Conservation (phyloP, 2,113 vertebrate genomes). For the Haliaeetus leucogaster region DNA sequence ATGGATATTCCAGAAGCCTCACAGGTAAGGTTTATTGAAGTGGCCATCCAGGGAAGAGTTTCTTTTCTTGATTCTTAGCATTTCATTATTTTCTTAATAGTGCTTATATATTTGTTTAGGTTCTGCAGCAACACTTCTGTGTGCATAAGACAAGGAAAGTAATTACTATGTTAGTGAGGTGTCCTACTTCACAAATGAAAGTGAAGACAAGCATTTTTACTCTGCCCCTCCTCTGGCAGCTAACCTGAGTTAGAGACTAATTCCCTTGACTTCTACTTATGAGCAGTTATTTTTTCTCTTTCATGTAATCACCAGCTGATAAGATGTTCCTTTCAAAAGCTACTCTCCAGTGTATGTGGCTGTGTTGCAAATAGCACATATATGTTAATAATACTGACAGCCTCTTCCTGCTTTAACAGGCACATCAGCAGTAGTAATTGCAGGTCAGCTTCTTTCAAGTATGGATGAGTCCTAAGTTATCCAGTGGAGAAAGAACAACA, state of each 20-base stretch:
- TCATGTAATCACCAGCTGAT: not conserved
- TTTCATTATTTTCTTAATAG: not conserved
- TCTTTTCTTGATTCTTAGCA: not conserved
- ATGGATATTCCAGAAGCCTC: not conserved
- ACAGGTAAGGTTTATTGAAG: not conserved
- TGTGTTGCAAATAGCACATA: not conserved
- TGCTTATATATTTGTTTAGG: not conserved
- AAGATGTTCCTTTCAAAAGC: not conserved
- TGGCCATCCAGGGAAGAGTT: not conserved
- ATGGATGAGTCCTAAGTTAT: not conserved
- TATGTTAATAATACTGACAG: not conserved
- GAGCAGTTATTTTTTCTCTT: not conserved
- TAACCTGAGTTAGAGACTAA: not conserved
- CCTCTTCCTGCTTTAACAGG: not conserved
- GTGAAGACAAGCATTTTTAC: not conserved
- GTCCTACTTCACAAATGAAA: not conserved
- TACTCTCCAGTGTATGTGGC: not conserved
- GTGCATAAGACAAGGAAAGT: not conserved
- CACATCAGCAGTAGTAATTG: not conserved
- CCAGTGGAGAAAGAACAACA: not conserved
- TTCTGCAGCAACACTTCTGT: not conserved
- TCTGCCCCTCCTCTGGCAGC: not conserved
- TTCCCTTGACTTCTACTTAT: not conserved
- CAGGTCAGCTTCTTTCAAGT: not conserved
- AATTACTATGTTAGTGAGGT: not conserved